These are phyloP conservation scores for Thereuonema tuberculata DNA, from an alignment of 1,140 invertebrate genomes.

Conservation along the genomic window DNA sequence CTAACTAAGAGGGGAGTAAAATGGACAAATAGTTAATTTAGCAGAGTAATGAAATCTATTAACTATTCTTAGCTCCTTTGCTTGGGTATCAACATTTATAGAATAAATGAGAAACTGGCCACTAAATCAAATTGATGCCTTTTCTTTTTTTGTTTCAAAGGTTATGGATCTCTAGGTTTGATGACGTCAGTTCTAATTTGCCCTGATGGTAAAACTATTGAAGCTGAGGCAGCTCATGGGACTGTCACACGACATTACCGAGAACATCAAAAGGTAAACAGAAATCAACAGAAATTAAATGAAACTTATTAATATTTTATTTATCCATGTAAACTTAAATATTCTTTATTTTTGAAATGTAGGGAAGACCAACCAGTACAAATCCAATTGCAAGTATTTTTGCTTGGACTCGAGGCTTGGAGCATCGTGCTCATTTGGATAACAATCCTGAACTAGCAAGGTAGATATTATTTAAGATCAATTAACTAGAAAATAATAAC, in stretches of 20 bases:
- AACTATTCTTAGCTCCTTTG: too few relatives aligned
- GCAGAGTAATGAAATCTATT: too few relatives aligned
- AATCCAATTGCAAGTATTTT: conserved; percentile 86
- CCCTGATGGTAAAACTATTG: conserved; percentile 78
- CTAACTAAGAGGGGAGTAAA: too few relatives aligned
- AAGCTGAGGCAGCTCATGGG: conserved; percentile 82
- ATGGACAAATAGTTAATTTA: too few relatives aligned
- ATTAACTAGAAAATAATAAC: too few relatives aligned
- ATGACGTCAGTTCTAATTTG: conserved; percentile 87
- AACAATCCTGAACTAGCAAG: conserved; percentile 51
- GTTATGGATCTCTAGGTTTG: conserved; percentile 60
- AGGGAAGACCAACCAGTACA: conserved; percentile 67
- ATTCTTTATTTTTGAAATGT: conserved; percentile 9
- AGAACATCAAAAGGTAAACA: conserved; percentile 46
- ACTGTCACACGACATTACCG: conserved; percentile 82
- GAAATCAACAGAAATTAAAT: neutral
- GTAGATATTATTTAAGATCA: conserved; percentile 20
- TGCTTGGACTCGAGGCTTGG: conserved; percentile 75
- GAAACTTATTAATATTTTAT: neutral
- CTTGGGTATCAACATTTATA: too few relatives aligned
- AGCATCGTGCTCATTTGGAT: conserved; percentile 69
- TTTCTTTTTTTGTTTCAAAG: conserved; percentile 11
- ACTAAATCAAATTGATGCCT: too few relatives aligned
- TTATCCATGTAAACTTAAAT: too few relatives aligned
- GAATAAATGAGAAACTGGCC: too few relatives aligned